phyloP scores from a whole-genome alignment of 2,113 vertebrate genomes.

The Dromas ardeola region DNA sequence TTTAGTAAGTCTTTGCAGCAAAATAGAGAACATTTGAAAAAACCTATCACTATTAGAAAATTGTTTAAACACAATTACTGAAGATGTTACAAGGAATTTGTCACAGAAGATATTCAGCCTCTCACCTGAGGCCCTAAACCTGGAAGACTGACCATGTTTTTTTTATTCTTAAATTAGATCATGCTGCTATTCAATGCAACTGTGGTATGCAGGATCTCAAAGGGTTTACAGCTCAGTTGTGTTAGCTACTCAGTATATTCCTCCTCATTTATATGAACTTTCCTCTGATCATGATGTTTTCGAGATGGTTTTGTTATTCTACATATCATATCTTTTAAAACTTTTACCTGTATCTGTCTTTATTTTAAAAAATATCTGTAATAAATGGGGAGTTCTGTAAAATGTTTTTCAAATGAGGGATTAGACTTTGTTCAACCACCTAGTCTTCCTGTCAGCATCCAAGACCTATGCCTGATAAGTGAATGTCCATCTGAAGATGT shows the following conservation, averaged over 20 bases:
- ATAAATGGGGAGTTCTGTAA: neutral
- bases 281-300: neutral
- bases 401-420: neutral
- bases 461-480: neutral
- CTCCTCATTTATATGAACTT: neutral
- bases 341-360: neutral
- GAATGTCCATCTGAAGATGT: neutral
- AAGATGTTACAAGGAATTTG: neutral
- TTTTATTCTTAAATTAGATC: neutral
- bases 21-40: neutral
- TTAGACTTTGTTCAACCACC: neutral
- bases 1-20: neutral
- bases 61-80: neutral
- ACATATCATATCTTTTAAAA: neutral
- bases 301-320: neutral
- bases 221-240: neutral
- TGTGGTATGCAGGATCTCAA: neutral
- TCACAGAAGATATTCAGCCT: neutral
- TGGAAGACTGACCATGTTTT: neutral
- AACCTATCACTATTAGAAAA: neutral
- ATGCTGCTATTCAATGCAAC: neutral
- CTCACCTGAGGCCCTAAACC: neutral
- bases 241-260: neutral
- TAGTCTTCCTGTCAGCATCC: neutral
- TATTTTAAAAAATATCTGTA: neutral